Evolutionary conservation across 2,797 vertebrate genomes (phyloP).

Genomic region (Manis javanica): DNA sequence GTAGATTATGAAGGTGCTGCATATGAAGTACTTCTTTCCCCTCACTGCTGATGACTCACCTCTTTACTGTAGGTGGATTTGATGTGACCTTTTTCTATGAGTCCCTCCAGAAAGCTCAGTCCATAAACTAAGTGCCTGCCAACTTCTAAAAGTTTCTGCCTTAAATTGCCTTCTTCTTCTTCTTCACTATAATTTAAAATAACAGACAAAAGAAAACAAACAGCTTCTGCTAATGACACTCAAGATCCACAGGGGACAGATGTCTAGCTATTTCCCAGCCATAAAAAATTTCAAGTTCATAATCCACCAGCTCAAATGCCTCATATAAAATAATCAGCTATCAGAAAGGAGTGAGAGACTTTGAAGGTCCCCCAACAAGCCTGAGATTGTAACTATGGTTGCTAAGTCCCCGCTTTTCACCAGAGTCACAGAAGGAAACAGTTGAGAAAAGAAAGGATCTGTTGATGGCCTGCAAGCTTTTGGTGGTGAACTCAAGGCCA

Average conservation of each 20-base stretch:
- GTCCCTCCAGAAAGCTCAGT: background rate
- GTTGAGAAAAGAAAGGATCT: background rate
- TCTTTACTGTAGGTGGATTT: background rate
- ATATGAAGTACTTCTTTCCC: background rate
- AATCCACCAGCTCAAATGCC: background rate
- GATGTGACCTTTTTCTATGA: background rate
- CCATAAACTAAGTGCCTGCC: background rate
- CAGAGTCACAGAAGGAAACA: background rate
- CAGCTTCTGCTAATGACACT: background rate
- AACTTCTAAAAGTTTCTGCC: background rate
- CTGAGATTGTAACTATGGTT: background rate
- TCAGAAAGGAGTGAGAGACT: background rate
- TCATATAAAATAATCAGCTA: background rate
- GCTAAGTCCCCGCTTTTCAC: background rate
- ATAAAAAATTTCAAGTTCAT: background rate
- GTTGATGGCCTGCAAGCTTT: background rate
- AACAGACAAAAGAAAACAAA: conserved; percentile 25
- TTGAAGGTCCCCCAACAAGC: background rate
- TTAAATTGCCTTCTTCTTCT: background rate
- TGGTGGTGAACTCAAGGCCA: background rate
- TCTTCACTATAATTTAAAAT: background rate
- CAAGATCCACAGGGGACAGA: background rate
- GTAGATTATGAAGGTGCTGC: background rate
- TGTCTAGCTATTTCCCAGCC: background rate
- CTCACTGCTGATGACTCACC: background rate